Evolutionary conservation across 2,797 vertebrate species (phyloP), one percentile per base, ranked within the genome.

Genomic region (Propithecus deckenii): DNA sequence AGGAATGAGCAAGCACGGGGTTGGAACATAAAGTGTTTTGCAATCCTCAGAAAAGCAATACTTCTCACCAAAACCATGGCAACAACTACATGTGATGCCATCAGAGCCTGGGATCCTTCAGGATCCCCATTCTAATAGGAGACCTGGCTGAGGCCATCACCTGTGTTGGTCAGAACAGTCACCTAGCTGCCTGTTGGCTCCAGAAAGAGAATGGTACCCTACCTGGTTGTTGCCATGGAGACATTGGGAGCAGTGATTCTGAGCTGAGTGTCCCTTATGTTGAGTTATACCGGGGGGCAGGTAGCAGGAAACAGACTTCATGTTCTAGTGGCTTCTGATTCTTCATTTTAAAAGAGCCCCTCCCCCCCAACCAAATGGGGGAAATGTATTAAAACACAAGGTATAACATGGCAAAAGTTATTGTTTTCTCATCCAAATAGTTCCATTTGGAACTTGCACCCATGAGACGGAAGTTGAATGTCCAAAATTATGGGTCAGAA

Each of bases 1-100:
- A 97, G 95, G 94, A 98, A 97, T 80, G 97, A 97, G 63, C 63
- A 32, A 97, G 87, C 93, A 91, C 93, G 79, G 95, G 57, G 63
- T 93, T 97, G 96, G 97, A 96, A 97, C 94, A 94, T 46, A 48
- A 95, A 96, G 86, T 96, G 96, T 98, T 98, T 97, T 96, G 91
- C 93, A 96, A 86, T 95, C 84, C 93, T 97, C 89, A 90, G 95
- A 97, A 97, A 98, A 97, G 97, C 96, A 97, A 92, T 93, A 96
- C 94, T 95, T 97, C 91, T 97, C 93, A 87, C 80, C 95, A 92
- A 95, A 98, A 94, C 95, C 95, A 97, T 98, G 91, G 96, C 89
- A 97, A 97, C 96, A 35, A 4, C 67, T 84, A 76, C 46, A 43
- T 90, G 67, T 35, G 86, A 94, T 95, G 67, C 43, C 4, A 2